Conservation (phyloP, 2,888 invertebrate species). For the Celastrina argiolus region DNA sequence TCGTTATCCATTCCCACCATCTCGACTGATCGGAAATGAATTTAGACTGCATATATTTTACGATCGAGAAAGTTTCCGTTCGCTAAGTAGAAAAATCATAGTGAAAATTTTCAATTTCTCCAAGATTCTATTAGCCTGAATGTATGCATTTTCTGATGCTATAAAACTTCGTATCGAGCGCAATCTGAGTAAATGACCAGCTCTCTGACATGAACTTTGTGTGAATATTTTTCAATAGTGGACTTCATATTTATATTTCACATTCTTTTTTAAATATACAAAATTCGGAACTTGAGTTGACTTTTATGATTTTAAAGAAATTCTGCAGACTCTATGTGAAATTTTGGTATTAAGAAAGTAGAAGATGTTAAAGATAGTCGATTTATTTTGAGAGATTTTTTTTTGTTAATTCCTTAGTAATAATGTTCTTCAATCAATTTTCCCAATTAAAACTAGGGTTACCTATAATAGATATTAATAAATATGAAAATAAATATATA, state of each 20-base stretch:
- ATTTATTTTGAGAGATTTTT: no score
- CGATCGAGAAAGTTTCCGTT: neutral
- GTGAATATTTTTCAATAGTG: neutral
- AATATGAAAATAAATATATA: no score
- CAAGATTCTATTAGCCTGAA: neutral
- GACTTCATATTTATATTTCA: neutral
- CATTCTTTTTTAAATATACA: neutral
- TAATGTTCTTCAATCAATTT: neutral
- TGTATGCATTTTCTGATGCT: constrained; percentile 12
- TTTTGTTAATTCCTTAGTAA: no score
- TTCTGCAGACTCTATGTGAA: neutral
- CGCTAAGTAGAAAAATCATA: constrained; percentile 2
- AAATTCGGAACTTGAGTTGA: neutral
- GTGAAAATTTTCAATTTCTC: constrained; percentile 18
- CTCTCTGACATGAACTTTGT: neutral
- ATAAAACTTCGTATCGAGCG: constrained; percentile 10
- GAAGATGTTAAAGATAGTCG: neutral
- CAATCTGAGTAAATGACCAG: neutral
- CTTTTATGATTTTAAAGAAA: neutral
- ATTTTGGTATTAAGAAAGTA: neutral
- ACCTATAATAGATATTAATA: no score
- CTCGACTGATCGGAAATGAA: neutral
- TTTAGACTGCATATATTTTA: neutral
- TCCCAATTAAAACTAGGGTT: neutral
- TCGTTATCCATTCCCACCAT: neutral